Base-by-base conservation (phyloP, 2,888 invertebrate species). In the Drosophila bunnanda region DNA sequence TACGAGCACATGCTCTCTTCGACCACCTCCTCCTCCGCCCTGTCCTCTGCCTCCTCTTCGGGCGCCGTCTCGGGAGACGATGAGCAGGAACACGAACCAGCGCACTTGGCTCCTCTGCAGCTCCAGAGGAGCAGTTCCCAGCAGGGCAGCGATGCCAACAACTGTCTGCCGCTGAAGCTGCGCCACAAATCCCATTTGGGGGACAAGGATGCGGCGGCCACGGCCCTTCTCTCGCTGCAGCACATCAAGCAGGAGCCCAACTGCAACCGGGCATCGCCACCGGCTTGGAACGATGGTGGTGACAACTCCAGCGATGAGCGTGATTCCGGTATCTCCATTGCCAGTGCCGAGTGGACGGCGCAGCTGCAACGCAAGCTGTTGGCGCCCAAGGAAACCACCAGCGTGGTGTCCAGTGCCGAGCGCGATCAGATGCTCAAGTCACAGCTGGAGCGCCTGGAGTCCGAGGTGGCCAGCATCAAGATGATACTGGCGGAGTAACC, bases 151-250 rank as follows among this genome's bases (percentile, higher is more conserved):
- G 95, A 95, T 75, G 93, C 95, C 38, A 96, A 96, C 93, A 96
- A 96, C 91, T 95, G 96, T 85, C 93, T 98, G 91, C 98, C 98
- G 4, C 95, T 97, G 84, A 98, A 98, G 91, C 94, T 98, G 77
- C 95, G 98, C 90, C 98, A 98, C 94, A 98, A 98, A 93, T 96
- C 96, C 39, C 96, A 97, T 90, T 94, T 98, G 73, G 97, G 97
- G 12, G 97, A 97, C 91, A 97, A 97, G 91, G 97, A 97, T 91
- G 97, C 97, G 12, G 96, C 97, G 57, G 96, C 97, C 66, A 95
- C 94, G 69, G 96, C 96, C 15, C 94, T 96, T 65, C 94, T 96
- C n/a, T 96, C 96, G 43, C 94, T 97, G 50, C 97, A 97, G 90
- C 96, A 96, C 90, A 96, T 97, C 90, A 97, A 97, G 91, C 96